Percentiles rank a stretch among this genome's conserved stretches.
phyloP scores from a whole-genome alignment of 2,113 vertebrate genomes.

The Mionectes macconnelli region DNA sequence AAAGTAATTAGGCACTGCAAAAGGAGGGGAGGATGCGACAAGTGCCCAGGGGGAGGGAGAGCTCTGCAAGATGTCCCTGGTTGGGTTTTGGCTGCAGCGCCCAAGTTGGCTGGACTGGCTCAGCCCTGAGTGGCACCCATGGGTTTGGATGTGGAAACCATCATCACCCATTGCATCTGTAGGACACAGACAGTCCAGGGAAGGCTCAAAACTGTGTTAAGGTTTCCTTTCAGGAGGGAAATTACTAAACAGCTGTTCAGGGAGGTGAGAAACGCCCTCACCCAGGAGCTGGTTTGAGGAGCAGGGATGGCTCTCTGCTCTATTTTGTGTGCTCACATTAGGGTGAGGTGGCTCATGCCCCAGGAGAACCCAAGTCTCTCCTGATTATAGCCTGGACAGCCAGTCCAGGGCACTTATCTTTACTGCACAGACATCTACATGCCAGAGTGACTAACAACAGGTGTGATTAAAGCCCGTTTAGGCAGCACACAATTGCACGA shows the following conservation, averaged over 20 bases:
- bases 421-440: neutral
- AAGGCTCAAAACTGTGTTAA: neutral
- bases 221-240: neutral
- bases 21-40: constrained; percentile 7
- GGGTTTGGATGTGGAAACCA: neutral
- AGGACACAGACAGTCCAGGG: neutral
- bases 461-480: fast-evolving
- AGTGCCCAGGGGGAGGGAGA: neutral
- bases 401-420: neutral
- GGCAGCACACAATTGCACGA: neutral
- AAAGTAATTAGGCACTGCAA: constrained; percentile 1
- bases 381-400: neutral
- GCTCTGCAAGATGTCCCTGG: fast-evolving
- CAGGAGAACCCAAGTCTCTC: neutral
- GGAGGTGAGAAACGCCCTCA: neutral
- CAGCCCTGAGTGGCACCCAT: neutral
- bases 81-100: neutral
- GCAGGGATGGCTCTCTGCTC: neutral
- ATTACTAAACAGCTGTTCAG: neutral
- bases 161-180: neutral
- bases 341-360: neutral
- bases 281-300: neutral
- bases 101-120: neutral
- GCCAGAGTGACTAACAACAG: neutral
- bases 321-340: neutral